These are phyloP conservation scores for Catharus ustulatus DNA, from an alignment of 2,797 vertebrate species.

Conservation along the genomic window DNA sequence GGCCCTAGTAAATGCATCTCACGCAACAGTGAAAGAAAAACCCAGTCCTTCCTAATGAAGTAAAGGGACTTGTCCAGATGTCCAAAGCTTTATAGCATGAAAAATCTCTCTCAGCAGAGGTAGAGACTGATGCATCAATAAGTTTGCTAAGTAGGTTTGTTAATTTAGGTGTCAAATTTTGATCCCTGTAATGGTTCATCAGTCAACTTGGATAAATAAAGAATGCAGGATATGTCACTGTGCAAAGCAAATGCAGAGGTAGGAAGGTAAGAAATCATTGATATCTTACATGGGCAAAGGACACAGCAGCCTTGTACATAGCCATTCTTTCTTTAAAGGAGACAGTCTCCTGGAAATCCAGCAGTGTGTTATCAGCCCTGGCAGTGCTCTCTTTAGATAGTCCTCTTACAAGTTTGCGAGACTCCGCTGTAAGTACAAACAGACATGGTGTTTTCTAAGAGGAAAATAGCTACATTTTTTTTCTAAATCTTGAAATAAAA, in stretches of 20 bases:
- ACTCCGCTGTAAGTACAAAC: conserved; percentile 77
- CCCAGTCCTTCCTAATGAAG: conserved; percentile 19
- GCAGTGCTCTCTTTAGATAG: conserved; percentile 73
- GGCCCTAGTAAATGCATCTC: conserved; percentile 55
- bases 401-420: conserved; percentile 74
- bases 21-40: conserved; percentile 28
- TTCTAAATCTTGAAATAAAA: not conserved
- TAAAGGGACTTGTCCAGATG: conserved; percentile 48
- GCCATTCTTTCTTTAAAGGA: conserved; percentile 86
- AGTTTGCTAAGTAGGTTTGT: not conserved
- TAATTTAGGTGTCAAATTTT: not conserved
- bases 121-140: conserved; percentile 7
- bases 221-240: not conserved
- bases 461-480: not conserved
- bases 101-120: conserved; percentile 4
- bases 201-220: not conserved
- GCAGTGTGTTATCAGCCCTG: conserved; percentile 70
- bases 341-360: conserved; percentile 81
- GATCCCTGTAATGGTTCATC: not conserved
- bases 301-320: conserved; percentile 88
- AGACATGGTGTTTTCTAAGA: not conserved
- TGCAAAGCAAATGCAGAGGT: not conserved
- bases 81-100: not conserved
- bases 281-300: conserved; percentile 82
- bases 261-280: not conserved